These are phyloP conservation scores for Drosophila pseudotakahashii DNA, from an alignment of 2,888 invertebrate species.

Conservation along the genomic window DNA sequence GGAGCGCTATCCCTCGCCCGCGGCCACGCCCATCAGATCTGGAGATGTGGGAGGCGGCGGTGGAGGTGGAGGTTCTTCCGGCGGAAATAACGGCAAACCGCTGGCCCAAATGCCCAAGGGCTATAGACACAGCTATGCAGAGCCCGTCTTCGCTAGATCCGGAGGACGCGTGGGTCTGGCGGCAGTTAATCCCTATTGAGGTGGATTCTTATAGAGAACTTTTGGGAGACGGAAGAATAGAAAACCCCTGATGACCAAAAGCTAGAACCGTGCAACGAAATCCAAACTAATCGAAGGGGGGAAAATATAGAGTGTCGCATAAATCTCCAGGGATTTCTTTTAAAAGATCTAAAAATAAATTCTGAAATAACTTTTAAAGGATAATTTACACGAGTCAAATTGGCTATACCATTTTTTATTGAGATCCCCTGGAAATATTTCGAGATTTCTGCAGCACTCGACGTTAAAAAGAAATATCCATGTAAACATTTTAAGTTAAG, in stretches of 20 bases:
- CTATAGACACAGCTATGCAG: constrained; percentile 84
- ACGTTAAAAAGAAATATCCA: neutral
- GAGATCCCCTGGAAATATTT: neutral
- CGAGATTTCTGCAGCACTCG: neutral
- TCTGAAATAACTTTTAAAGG: neutral
- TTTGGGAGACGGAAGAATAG: too few species aligned
- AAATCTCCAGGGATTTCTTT: neutral
- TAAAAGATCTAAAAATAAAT: neutral
- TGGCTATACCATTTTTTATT: too few species aligned
- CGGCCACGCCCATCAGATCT: constrained; percentile 69
- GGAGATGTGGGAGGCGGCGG: constrained; percentile 27
- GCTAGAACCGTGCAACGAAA: constrained; percentile 48
- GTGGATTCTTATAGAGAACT: neutral
- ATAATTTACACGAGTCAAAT: too few species aligned
- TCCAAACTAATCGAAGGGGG: constrained; percentile 33
- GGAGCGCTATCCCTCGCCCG: constrained; percentile 71
- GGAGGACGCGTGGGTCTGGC: constrained; percentile 84
- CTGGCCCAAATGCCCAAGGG: constrained; percentile 83
- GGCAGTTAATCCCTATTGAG: constrained; percentile 83
- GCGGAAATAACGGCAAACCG: constrained; percentile 64
- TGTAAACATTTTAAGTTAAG: constrained; percentile 24
- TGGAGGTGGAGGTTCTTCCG: constrained; percentile 28
- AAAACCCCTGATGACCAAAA: constrained; percentile 1
- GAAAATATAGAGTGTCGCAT: neutral
- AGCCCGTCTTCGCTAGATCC: constrained; percentile 82